Percentiles rank a stretch among this genome's conserved stretches.
Evolutionary conservation across 1,140 invertebrate species (phyloP).

Genomic region (Thaumatotibia leucotreta): DNA sequence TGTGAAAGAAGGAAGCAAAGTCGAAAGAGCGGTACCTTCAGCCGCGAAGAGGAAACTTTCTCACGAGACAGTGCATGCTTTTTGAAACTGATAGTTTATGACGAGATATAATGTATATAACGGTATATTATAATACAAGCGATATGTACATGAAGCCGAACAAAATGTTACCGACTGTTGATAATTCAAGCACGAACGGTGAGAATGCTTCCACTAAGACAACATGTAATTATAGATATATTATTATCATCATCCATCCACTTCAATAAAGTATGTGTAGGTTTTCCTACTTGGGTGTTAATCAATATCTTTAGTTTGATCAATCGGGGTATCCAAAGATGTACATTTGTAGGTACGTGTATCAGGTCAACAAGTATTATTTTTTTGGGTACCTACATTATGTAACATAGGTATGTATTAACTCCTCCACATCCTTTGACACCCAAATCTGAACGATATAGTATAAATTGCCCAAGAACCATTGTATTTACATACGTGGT

Average conservation of each 20-base stretch:
- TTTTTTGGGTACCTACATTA: too few relatives aligned
- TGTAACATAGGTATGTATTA: too few relatives aligned
- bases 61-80: slow-evolving; percentile 86
- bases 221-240: slow-evolving; percentile 50
- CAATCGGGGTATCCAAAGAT: neutral
- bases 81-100: slow-evolving; percentile 77
- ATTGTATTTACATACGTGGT: slow-evolving; percentile 8
- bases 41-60: slow-evolving; percentile 84
- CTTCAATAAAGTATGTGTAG: slow-evolving; percentile 9
- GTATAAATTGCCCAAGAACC: neutral
- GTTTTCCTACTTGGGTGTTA: slow-evolving; percentile 13
- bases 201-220: slow-evolving; percentile 75
- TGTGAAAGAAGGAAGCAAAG: slow-evolving; percentile 84
- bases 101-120: slow-evolving; percentile 73
- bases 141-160: slow-evolving; percentile 76
- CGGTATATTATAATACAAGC: slow-evolving; percentile 75
- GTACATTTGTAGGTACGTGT: neutral
- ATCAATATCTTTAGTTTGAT: neutral
- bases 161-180: slow-evolving; percentile 71
- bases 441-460: neutral
- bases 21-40: slow-evolving; percentile 82
- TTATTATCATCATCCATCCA: slow-evolving; percentile 30
- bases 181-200: slow-evolving; percentile 73
- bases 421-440: neutral
- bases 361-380: neutral